Base-by-base conservation (phyloP, 2,797 vertebrate species). In the Molossus alvarezi region DNA sequence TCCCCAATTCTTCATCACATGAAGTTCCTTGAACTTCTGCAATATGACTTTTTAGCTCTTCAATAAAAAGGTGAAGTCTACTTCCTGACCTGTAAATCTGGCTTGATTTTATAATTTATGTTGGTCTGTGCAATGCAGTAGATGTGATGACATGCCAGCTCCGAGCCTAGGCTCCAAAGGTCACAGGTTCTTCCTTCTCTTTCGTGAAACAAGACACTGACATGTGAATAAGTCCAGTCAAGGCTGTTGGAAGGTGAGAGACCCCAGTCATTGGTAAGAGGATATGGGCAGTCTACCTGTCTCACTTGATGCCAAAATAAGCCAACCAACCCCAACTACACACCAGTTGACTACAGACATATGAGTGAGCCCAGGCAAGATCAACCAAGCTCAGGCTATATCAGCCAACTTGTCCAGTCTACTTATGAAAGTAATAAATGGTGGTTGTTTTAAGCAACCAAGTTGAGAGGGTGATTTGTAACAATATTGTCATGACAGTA, bases 41-140 rank as follows among this genome's bases (percentile, higher is more conserved):
- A 45, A 48, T 79, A 33, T n/a, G 12, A 58, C 25, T 85, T 85
- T 86, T 9, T n/a, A 58, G n/a, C 5, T 76, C 12, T 4, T 86
- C 29, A 51, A n/a, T 71, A 6, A 79, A 79, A 27, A 88, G 12
- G 4, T 85, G 33, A 77, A 33, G 5, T 55, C 60, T 62, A 84
- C 25, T 17, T 88, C 10, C 6, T 6, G 18, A 29, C 2, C 1
- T 67, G 23, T 45, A 80, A 86, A 71, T 29, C 8, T n/a, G 9
- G 15, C 25, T 80, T 93, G 29, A 90, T 27, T 29, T 94, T 58
- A 25, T 14, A 23, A 79, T 86, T 93, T 87, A 45, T 9, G 91
- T 75, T 71, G 27, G 3, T 60, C 53, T 90, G 9, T 53, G 58
- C 79, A 88, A 82, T 77, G 3, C 23, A 60, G 0, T 67, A 48